Evolutionary conservation across 2,797 vertebrate genomes (phyloP), one percentile per base, ranked within the genome.

Genomic region (Betta splendens): DNA sequence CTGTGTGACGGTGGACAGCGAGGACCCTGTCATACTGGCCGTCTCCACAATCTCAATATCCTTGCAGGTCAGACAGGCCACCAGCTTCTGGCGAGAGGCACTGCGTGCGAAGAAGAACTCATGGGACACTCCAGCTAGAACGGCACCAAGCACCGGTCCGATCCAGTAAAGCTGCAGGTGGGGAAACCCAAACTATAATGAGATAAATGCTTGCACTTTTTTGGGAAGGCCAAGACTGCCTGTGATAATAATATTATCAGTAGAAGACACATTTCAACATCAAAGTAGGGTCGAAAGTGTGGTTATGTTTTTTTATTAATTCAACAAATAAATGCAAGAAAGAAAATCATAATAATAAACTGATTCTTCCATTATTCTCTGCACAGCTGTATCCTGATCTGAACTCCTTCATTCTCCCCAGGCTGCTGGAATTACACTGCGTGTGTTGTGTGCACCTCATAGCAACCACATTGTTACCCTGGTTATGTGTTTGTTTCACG

Each of bases 21-120:
- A 94, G 2, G 93, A 95, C 3, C 86, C 89, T 2, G 92, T 91
- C 22, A 89, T 73, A 47, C 91, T 94, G 65, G 91, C 72, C 2
- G 91, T 90, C 75, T 96, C 93, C 71, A 94, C 91, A 1, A 93
- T 94, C 9, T 93, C 92, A 5, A 94, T 90, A 32, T 94, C 91
- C 45, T 88, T 91, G 71, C 93, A 95, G 59, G 91, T 87, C 45
- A 94, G 77, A 75, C 92, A 95, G 0, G 93, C 90, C 2, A 94
- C 82, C 51, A 94, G 77, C 80, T 95, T 94, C 79, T 94, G 93
- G 45, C 87, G 79, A 26, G 93, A 94, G 5, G 91, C 91, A 0
- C 90, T 87, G 15, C 88, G 84, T 0, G 90, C 91, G 21, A 94
- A 94, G 77, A 94, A 48, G 61, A 94, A 93, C 73, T 96, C 93